Conservation (phyloP, 2,113 vertebrate genomes). For the Engraulis encrasicolus region DNA sequence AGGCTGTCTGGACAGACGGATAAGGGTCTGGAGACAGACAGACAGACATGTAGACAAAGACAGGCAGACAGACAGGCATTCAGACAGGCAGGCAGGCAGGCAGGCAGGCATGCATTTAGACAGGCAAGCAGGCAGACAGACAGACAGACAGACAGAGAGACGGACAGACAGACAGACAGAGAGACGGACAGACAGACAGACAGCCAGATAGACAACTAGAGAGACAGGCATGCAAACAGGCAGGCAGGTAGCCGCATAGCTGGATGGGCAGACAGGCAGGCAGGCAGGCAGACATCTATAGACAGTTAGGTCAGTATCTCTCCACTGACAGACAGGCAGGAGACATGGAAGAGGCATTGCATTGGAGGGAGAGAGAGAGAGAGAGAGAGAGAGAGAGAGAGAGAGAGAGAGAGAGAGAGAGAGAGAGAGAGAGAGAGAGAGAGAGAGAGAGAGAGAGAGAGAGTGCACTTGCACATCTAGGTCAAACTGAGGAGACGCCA, state of each 20-base stretch:
- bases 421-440: neutral
- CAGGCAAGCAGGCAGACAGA: too few species aligned
- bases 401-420: neutral
- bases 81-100: neutral
- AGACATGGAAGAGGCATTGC: too few species aligned
- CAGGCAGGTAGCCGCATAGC: neutral
- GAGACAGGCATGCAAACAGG: neutral
- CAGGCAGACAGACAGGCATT: neutral
- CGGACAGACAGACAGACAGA: too few species aligned
- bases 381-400: neutral
- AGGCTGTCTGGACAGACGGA: neutral
- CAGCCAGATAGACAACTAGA: neutral
- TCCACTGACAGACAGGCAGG: too few species aligned
- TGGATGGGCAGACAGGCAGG: too few species aligned
- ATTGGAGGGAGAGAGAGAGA: too few species aligned
- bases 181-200: too few species aligned
- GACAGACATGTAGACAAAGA: neutral
- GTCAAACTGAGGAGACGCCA: neutral
- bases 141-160: neutral
- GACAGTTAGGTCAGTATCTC: too few species aligned
- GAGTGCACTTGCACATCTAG: neutral
- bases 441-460: too few species aligned
- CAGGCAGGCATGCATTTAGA: too few species aligned
- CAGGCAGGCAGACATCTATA: too few species aligned
- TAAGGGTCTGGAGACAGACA: neutral